Conservation (phyloP, 2,797 vertebrate genomes). For the Coranthus polyacanthus region DNA sequence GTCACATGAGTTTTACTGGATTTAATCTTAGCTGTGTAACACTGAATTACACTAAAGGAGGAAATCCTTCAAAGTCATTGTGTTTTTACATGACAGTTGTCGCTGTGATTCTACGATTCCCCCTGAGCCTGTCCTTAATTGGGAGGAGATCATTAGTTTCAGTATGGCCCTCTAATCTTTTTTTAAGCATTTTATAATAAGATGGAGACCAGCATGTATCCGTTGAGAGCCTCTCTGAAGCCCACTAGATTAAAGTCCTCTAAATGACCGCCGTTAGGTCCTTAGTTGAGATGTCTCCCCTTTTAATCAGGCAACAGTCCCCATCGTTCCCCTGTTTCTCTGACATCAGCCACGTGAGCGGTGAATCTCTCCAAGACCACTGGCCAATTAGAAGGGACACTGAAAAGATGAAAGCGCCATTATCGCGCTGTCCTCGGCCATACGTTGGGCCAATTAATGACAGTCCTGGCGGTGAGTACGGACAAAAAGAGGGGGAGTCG, state of each 20-base stretch:
- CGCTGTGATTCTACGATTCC: constrained; percentile 33
- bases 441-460: constrained; percentile 71
- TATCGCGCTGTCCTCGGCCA: constrained; percentile 48
- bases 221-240: constrained; percentile 58
- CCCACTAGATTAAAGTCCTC: constrained; percentile 73
- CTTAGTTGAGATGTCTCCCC: constrained; percentile 47
- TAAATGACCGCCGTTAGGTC: constrained; percentile 73
- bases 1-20: constrained; percentile 20
- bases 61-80: constrained; percentile 34
- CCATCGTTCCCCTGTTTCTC: constrained; percentile 35
- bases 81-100: constrained; percentile 35
- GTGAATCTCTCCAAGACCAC: constrained; percentile 39
- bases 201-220: constrained; percentile 60
- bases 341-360: constrained; percentile 43
- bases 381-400: constrained; percentile 71
- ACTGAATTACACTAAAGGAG: constrained; percentile 1
- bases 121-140: constrained; percentile 71
- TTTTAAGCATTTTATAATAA: constrained; percentile 78
- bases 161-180: constrained; percentile 68
- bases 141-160: constrained; percentile 71
- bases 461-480: constrained; percentile 9
- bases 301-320: constrained; percentile 68
- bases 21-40: constrained; percentile 8
- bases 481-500: neutral
- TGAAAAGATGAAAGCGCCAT: constrained; percentile 70